These are phyloP conservation scores for Eunapius fragilis DNA, from an alignment of 37 sponge, comb jelly and placozoan genomes.

Conservation along the genomic window DNA sequence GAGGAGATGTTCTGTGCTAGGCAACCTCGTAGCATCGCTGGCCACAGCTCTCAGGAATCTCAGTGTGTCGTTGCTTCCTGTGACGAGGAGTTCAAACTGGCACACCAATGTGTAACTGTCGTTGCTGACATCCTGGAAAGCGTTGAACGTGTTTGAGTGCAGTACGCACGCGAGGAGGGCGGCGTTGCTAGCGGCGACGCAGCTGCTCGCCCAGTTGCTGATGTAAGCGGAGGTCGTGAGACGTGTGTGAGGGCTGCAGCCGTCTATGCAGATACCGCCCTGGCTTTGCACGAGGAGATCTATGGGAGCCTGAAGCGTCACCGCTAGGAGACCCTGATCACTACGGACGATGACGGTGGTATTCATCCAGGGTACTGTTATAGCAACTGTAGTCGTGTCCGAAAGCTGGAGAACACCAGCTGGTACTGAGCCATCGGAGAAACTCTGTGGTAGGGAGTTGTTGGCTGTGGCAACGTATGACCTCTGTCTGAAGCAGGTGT, in stretches of 20 bases:
- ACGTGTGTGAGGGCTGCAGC: conserved; percentile 22
- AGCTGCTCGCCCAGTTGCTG: too few species aligned
- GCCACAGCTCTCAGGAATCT: too few species aligned
- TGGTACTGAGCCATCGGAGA: neutral
- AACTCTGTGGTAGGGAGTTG: conserved; percentile 28
- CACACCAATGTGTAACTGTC: too few species aligned
- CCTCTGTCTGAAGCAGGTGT: conserved; percentile 1
- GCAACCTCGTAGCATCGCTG: too few species aligned
- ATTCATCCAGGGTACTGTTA: conserved; percentile 53
- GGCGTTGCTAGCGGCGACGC: too few species aligned
- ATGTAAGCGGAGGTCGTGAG: neutral
- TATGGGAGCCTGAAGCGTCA: conserved; percentile 38
- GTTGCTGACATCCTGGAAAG: too few species aligned
- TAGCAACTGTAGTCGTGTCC: conserved; percentile 2
- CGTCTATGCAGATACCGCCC: conserved; percentile 57
- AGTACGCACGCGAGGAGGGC: too few species aligned
- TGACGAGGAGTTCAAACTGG: too few species aligned
- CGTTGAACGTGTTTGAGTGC: too few species aligned
- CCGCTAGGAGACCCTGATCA: conserved; percentile 30
- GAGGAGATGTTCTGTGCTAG: too few species aligned
- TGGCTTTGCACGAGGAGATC: conserved; percentile 12
- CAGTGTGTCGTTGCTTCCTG: too few species aligned
- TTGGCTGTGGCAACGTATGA: conserved; percentile 15
- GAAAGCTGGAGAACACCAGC: neutral
- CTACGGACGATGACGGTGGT: conserved; percentile 43